Evolutionary conservation across 2,113 vertebrate species (phyloP), one percentile per base, ranked within the genome.

Genomic region (Alethe diademata): DNA sequence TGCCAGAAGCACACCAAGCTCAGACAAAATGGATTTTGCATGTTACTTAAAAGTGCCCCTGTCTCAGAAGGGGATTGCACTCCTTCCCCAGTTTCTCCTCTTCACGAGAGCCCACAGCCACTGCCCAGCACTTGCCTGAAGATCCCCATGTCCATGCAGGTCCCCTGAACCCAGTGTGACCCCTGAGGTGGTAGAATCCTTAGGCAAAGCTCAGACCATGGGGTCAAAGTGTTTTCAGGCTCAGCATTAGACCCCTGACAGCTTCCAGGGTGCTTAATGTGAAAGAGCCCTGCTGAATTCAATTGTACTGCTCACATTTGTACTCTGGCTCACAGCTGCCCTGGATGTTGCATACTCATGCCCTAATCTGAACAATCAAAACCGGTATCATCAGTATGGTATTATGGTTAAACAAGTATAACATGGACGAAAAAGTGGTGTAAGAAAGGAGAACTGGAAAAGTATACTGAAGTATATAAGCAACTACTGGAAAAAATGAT

Each of bases 51-150:
- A 86, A 45, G 23, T 35, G 42, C 5, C 6, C 4, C 31, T 65
- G 6, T 8, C 36, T n/a, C 13, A 76, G 28, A 72, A 72, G 23
- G 18, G 13, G 9, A 53, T 53, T 60, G 6, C 4, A 3, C 40
- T 61, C 29, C 33, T 66, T 70, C 50, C 36, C 54, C 56, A 22
- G 18, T 62, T 83, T 70, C 58, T 45, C 10, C 36, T 80, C 53
- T 38, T 73, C 50, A 38, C 0, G 0, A 74, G 35, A 58, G 8
- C 43, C 56, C 31, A 11, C 5, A 24, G 33, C 14, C 74, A 19
- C n/a, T 2, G 3, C 31, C 13, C n/a, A 51, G 28, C 28, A 31
- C 2, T 0, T 38, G 19, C 11, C 36, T 79, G 57, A 43, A 57
- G 40, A 60, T 31, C 19, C n/a, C 14, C 35, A 51, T 2, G 0